Conservation (phyloP, 2,888 invertebrate species). For the Drosophila macrospina region DNA sequence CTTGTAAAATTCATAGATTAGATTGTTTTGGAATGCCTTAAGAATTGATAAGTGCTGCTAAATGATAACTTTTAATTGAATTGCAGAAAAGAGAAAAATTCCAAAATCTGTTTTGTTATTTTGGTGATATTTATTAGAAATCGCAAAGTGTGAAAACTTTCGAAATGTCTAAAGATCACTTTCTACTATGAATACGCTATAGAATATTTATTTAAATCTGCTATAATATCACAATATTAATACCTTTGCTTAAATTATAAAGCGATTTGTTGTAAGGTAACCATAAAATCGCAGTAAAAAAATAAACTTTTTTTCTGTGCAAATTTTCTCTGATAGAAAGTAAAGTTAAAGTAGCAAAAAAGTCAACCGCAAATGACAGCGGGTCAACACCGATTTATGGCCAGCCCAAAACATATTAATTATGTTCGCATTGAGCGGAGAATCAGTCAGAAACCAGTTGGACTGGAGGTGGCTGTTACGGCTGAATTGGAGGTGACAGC, state of each 20-base stretch:
- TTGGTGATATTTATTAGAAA: neutral
- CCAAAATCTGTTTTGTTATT: neutral
- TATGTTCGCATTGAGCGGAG: slow-evolving; percentile 40
- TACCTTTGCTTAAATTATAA: slow-evolving; percentile 40
- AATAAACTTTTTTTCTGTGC: slow-evolving; percentile 22
- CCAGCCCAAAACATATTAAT: slow-evolving; percentile 56
- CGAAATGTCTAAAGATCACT: slow-evolving; percentile 34
- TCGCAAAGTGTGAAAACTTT: slow-evolving; percentile 28
- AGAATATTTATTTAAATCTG: slow-evolving; percentile 37
- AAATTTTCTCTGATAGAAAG: slow-evolving; percentile 57
- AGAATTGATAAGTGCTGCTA: neutral
- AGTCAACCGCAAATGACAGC: slow-evolving; percentile 30
- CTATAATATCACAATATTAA: neutral
- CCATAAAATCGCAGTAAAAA: slow-evolving; percentile 8
- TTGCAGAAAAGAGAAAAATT: neutral
- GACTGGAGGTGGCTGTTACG: slow-evolving; percentile 26
- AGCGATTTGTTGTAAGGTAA: slow-evolving; percentile 35
- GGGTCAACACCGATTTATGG: slow-evolving; percentile 52
- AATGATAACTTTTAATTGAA: slow-evolving; percentile 2
- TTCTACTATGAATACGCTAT: slow-evolving; percentile 26
- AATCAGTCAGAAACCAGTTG: slow-evolving; percentile 45
- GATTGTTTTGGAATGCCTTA: neutral
- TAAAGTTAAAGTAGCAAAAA: slow-evolving; percentile 41
- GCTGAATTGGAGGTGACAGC: slow-evolving; percentile 1
- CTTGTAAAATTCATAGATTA: slow-evolving; percentile 4